Conservation (phyloP, 2,113 vertebrate species). For the Dipodomys stephensi region DNA sequence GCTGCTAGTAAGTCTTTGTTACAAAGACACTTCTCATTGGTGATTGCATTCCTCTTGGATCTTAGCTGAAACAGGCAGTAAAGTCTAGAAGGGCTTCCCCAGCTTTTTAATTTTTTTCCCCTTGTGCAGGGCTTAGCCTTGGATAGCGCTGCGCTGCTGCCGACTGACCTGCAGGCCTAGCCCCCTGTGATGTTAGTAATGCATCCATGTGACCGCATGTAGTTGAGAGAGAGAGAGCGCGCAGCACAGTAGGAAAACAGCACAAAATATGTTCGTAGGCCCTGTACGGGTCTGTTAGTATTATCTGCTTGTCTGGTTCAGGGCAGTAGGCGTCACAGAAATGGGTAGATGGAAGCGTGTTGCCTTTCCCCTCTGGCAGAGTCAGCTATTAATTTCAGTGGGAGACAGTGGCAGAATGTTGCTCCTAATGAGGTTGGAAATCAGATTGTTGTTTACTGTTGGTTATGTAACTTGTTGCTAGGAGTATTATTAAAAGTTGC, state of each 20-base stretch:
- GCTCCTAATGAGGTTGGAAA: slow-evolving; percentile 76
- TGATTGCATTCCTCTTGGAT: background rate
- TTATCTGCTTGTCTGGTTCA: slow-evolving; percentile 61
- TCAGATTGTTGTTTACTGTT: slow-evolving; percentile 77
- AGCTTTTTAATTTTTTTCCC: no score
- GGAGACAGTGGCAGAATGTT: slow-evolving; percentile 70
- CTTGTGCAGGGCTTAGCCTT: no score
- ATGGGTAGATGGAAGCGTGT: slow-evolving; percentile 55
- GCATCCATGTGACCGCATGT: background rate
- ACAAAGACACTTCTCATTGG: background rate
- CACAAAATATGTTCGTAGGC: background rate
- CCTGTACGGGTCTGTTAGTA: slow-evolving; percentile 28
- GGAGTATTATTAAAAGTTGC: slow-evolving; percentile 77
- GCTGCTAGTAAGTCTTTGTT: background rate
- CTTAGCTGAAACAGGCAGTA: background rate
- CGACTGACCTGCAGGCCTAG: background rate
- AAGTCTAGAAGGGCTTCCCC: background rate
- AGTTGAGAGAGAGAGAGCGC: slow-evolving; percentile 25
- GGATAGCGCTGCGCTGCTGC: no score
- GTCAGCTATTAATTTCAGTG: slow-evolving; percentile 72
- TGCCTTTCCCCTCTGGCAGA: slow-evolving; percentile 71
- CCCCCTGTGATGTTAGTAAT: slow-evolving; percentile 17
- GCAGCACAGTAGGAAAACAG: background rate
- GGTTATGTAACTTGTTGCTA: slow-evolving; percentile 76
- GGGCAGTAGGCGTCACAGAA: slow-evolving; percentile 60